phyloP scores from a whole-genome alignment of 2,797 vertebrate genomes.

The Peromyscus eremicus region DNA sequence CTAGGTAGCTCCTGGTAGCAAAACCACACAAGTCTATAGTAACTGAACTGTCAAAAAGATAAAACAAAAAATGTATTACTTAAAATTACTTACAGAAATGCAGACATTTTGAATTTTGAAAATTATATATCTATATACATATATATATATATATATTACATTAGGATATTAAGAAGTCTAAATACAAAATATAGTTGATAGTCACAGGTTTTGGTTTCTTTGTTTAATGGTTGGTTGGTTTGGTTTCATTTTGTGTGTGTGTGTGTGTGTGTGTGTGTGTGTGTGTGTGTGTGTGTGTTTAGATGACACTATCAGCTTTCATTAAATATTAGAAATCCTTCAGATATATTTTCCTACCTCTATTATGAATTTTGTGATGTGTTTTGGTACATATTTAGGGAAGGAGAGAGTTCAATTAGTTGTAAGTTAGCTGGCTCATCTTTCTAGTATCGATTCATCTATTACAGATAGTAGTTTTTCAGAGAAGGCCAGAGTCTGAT shows the following conservation, averaged over 20 bases:
- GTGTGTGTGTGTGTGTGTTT: background rate
- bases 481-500: background rate
- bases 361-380: background rate
- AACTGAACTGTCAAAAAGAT: background rate
- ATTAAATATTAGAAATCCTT: constrained; percentile 20
- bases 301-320: background rate
- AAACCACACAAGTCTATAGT: background rate
- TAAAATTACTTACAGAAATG: constrained; percentile 29
- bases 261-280: background rate
- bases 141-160: background rate
- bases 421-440: background rate
- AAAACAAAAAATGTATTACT: background rate
- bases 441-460: constrained; percentile 1
- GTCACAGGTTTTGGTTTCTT: too few relatives aligned
- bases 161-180: background rate
- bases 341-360: background rate
- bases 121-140: background rate
- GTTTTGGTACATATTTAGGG: background rate
- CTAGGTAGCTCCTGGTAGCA: background rate
- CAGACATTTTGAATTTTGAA: constrained; percentile 31
- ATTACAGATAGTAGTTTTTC: constrained; percentile 1
- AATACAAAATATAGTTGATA: background rate
- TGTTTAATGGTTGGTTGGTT: background rate
- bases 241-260: background rate
- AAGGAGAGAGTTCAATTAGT: background rate